A percentile compares a stretch with the other conserved stretches of the same genome.
phyloP scores from a whole-genome alignment of 2,113 vertebrate genomes.

The Odontophorus gujanensis region DNA sequence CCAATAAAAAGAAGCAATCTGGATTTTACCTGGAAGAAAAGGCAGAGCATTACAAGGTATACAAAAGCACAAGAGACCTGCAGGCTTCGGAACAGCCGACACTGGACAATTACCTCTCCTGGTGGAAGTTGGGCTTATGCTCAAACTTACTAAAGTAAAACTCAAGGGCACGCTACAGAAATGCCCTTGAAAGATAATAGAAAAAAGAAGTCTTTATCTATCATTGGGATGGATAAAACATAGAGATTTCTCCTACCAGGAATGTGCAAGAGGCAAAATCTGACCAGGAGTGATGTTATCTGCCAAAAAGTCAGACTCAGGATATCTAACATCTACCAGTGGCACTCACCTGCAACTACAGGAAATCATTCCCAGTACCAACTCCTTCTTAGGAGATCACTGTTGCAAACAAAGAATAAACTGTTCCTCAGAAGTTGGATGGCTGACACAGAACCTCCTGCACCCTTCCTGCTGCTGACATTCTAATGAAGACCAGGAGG shows the following conservation, averaged over 20 bases:
- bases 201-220: background rate
- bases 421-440: background rate
- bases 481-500: background rate
- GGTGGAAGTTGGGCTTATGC: background rate
- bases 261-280: background rate
- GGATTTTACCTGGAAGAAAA: background rate
- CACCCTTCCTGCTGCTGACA: too few relatives aligned
- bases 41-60: background rate
- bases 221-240: background rate
- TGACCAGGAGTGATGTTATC: background rate
- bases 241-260: background rate
- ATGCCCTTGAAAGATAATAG: background rate
- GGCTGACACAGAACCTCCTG: background rate
- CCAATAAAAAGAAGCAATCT: background rate
- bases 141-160: background rate
- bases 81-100: background rate
- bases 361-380: background rate
- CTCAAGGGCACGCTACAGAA: background rate
- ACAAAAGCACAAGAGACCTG: background rate
- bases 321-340: background rate
- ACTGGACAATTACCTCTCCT: constrained; percentile 23
- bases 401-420: background rate
- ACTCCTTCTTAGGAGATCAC: background rate
- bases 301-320: background rate
- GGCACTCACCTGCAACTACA: background rate